Percentiles rank a stretch among this genome's conserved stretches.
These are phyloP conservation scores for Narcine bancroftii DNA, from an alignment of 2,113 vertebrate genomes.

Conservation along the genomic window DNA sequence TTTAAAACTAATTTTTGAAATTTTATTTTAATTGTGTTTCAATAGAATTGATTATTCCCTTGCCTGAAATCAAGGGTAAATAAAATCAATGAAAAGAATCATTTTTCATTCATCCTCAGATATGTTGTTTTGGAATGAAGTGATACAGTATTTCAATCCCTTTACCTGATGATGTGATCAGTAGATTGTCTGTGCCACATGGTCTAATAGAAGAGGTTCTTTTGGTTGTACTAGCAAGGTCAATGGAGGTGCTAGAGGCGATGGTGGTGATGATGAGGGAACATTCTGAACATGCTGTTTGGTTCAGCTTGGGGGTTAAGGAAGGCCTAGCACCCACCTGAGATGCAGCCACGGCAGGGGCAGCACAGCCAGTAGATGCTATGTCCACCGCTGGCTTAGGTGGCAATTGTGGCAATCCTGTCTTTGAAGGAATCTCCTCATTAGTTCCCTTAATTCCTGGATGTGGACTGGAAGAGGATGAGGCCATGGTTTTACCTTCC, in stretches of 20 bases:
- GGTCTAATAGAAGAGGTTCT: constrained; percentile 77
- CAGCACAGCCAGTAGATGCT: constrained; percentile 69
- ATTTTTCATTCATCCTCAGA: constrained; percentile 19
- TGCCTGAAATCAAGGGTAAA: neutral
- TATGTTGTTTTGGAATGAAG: neutral
- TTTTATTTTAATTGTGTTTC: constrained; percentile 10
- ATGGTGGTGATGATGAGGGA: constrained; percentile 73
- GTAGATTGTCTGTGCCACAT: constrained; percentile 84
- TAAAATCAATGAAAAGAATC: neutral
- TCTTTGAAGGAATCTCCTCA: constrained; percentile 69
- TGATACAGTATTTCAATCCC: constrained; percentile 60
- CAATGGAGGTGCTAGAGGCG: constrained; percentile 85
- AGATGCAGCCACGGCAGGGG: constrained; percentile 91
- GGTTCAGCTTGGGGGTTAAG: constrained; percentile 64
- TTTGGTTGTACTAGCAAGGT: constrained; percentile 65
- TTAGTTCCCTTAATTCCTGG: constrained; percentile 69
- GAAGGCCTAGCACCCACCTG: constrained; percentile 92
- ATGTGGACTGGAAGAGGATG: constrained; percentile 59
- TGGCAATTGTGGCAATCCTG: constrained; percentile 86
- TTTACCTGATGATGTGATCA: constrained; percentile 99
- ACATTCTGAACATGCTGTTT: constrained; percentile 86
- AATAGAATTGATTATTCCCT: neutral
- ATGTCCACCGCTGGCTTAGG: constrained; percentile 96
- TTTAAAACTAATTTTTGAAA: neutral
- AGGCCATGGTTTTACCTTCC: constrained; percentile 61